Evolutionary conservation across 2,888 invertebrate species (phyloP), one percentile per base, ranked within the genome.

Genomic region (Idaea biselata): DNA sequence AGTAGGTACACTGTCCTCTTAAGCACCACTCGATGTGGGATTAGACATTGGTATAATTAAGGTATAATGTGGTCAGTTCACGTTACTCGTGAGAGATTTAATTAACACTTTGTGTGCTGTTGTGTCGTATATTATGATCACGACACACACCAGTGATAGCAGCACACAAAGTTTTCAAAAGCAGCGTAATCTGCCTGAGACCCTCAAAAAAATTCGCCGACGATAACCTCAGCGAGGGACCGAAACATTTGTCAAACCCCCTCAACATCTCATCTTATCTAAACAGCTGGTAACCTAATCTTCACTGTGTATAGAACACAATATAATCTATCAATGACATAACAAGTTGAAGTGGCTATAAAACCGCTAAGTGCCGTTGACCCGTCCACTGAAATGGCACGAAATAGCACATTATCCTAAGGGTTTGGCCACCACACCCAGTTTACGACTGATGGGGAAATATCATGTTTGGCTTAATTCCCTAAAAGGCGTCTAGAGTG

Each of bases 401-500:
- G 17, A 16, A 81, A 79, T 72, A 69, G 79, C 68, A 70, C 75
- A 77, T 77, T 77, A 78, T 75, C 68, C 69, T 72, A 59, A 72
- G 80, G 88, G 88, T 79, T 79, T 63, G 88, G 81, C 82, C 72
- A 77, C 82, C 88, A 74, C 86, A 63, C 88, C 88, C 79, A 72
- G 62, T 79, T 82, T 77, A 80, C 79, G 78, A 78, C 75, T 82
- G 79, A 83, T 83, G 81, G 80, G 73, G 77, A 79, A 83, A 83
- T 82, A 80, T 81, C 79, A 81, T 81, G 79, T 79, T 75, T 68
- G 73, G 77, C 70, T 44, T 44, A 44, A 44, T 44, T 44, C 44
- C 44, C 44, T 44, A 8, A 44, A 44, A 44, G 44, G 44, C 14
- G 44, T 11, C 44, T 44, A 8, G 44, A 44, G 44, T 14, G 11